Base-by-base conservation (phyloP, 2,797 vertebrate genomes). In the Pangasius krempfi region DNA sequence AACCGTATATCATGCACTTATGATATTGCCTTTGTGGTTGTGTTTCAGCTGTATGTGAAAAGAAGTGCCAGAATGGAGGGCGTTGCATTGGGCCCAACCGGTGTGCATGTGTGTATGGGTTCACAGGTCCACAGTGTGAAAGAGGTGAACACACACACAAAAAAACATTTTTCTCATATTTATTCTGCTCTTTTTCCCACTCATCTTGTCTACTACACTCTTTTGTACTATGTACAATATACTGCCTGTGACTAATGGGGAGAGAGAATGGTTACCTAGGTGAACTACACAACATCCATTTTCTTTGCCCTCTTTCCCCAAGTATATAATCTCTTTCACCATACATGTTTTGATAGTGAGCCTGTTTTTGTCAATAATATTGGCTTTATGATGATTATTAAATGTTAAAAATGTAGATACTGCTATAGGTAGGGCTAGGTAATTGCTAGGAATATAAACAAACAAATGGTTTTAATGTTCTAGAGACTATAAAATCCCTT, bases 51-150 rank as follows among this genome's bases (percentile, higher is more conserved):
- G 84, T 92, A 44, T 93, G 93, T 25, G 91, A 93, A 52, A 91
- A 84, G 47, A 89, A 87, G 82, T 93, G 93, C 89, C 90, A 89
- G 72, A 92, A 93, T 50, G 91, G 91, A 13, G 92, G 93, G 22
- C 92, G 90, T 12, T 93, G 93, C 52, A 87, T 93, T 25, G 93
- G 93, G 33, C 92, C 92, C 1, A 91, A 90, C 88, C 91, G 90
- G 7, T 93, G 93, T 22, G 90, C 90, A 37, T 93, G 93, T 87
- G 88, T 92, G 20, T 93, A 93, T 37, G 93, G 93, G 27, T 93
- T 93, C 84, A 93, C 93, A 18, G 93, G 93, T 7, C 92, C 93
- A 16, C 91, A 91, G 87, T 93, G 93, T 75, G 93, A 93, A 86
- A 90, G 93, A 92, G 93, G 93, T 93, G 90, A 92, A 87, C 13